These are phyloP conservation scores for Rhinogobius similis DNA, from an alignment of 2,113 vertebrate species.

Conservation along the genomic window DNA sequence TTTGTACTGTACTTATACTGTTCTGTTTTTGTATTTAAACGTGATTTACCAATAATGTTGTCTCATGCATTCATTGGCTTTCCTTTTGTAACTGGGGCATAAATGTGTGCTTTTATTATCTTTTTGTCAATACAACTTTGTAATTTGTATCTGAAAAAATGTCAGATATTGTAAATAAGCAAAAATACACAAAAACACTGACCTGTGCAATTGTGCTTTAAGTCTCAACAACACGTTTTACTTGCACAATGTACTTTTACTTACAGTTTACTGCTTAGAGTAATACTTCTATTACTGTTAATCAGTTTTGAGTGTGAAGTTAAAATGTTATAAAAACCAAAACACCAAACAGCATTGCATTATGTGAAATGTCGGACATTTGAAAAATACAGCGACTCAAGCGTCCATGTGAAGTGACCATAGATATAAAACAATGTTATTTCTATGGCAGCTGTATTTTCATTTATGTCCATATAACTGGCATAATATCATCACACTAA, in stretches of 20 bases:
- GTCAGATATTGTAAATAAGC: constrained; percentile 11
- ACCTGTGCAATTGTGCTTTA: constrained; percentile 57
- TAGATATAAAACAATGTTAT: constrained; percentile 44
- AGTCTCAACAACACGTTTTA: constrained; percentile 55
- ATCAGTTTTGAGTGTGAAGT: constrained; percentile 38
- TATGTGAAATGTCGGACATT: constrained; percentile 37
- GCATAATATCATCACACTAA: constrained; percentile 50
- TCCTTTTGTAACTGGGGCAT: constrained; percentile 1
- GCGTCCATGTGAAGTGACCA: constrained; percentile 28
- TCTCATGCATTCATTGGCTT: constrained; percentile 12
- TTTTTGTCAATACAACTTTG: constrained; percentile 22
- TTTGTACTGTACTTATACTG: constrained; percentile 54
- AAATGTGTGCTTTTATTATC: constrained; percentile 36
- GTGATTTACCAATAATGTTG: constrained; percentile 11
- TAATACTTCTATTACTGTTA: constrained; percentile 45
- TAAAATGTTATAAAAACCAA: constrained; percentile 43
- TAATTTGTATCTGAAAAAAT: constrained; percentile 23
- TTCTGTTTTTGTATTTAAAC: constrained; percentile 37
- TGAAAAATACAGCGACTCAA: constrained; percentile 30
- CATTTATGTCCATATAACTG: constrained; percentile 32
- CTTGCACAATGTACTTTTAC: constrained; percentile 57
- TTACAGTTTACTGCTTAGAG: constrained; percentile 48
- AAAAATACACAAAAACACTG: constrained; percentile 33
- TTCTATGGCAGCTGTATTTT: constrained; percentile 33
- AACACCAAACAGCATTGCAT: constrained; percentile 50